Evolutionary conservation across 2,113 vertebrate genomes (phyloP).

Genomic region (Nycticebus coucang): DNA sequence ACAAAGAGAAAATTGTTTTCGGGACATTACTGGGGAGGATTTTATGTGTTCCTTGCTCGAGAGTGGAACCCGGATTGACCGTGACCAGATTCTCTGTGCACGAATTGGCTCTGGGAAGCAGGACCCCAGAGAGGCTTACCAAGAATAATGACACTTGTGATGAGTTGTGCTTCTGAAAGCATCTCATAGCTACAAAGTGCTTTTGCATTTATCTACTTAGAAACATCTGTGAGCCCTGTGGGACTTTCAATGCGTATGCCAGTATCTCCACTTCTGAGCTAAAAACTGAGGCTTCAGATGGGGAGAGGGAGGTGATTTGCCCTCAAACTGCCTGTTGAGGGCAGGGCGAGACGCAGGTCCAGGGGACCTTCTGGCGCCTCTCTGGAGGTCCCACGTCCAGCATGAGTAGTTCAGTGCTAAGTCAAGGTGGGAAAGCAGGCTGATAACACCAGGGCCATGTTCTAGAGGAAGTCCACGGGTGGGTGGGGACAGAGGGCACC

Average conservation of each 20-base stretch:
- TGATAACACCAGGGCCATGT: accelerated
- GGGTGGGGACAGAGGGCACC: too few relatives aligned
- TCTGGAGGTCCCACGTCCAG: too few relatives aligned
- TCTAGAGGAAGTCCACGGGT: neutral
- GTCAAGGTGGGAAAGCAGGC: too few relatives aligned
- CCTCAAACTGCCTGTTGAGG: neutral
- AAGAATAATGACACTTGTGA: too few relatives aligned
- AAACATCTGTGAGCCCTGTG: neutral
- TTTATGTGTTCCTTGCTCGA: accelerated
- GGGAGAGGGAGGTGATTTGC: too few relatives aligned
- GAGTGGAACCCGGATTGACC: neutral
- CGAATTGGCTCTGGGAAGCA: accelerated
- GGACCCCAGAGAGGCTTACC: neutral
- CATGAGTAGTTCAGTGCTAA: accelerated
- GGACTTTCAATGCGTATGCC: accelerated
- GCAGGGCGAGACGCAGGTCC: neutral
- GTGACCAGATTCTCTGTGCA: neutral
- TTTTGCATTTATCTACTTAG: neutral
- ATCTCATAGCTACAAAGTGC: accelerated
- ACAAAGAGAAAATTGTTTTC: accelerated
- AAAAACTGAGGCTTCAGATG: neutral
- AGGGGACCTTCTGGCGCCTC: accelerated
- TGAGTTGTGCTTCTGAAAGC: accelerated
- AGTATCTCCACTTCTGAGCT: accelerated
- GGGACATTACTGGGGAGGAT: too few relatives aligned